phyloP scores from a whole-genome alignment of 2,113 vertebrate genomes.

The Tragelaphus scriptus region DNA sequence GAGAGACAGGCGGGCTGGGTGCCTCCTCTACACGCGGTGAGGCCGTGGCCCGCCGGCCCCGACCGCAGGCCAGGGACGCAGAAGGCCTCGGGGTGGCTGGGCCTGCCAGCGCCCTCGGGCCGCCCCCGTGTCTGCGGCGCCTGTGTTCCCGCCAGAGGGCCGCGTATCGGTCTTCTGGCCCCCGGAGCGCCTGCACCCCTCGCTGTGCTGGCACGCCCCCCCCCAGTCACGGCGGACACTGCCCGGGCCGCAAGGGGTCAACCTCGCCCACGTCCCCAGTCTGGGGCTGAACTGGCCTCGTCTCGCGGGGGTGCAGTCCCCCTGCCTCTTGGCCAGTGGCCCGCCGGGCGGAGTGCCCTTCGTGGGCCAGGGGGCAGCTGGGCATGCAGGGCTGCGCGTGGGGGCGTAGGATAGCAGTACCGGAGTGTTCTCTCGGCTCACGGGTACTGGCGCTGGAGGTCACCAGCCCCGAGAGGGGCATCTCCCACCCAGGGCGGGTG shows the following conservation, averaged over 20 bases:
- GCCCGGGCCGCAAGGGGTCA: neutral
- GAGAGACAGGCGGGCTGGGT: neutral
- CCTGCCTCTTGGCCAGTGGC: neutral
- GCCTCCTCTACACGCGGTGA: neutral
- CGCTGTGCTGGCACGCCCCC: accelerated
- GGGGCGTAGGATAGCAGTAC: neutral
- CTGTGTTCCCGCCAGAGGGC: neutral
- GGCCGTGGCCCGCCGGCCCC: neutral
- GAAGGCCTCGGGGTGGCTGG: neutral
- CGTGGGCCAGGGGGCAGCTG: neutral
- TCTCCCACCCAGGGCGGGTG: neutral
- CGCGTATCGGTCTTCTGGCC: neutral
- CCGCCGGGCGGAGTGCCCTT: neutral
- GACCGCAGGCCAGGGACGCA: neutral
- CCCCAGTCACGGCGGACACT: neutral
- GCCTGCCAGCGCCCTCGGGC: neutral
- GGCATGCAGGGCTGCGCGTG: neutral
- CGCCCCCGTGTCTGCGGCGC: neutral
- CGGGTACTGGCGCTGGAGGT: neutral
- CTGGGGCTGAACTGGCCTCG: neutral
- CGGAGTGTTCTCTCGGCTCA: neutral
- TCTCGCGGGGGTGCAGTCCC: neutral
- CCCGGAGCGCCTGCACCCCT: neutral
- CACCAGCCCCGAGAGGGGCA: neutral
- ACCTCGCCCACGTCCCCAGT: neutral